A percentile compares a stretch with the other conserved stretches of the same genome.
Evolutionary conservation across 2,888 invertebrate species (phyloP).

Genomic region (Machimus rusticus): DNA sequence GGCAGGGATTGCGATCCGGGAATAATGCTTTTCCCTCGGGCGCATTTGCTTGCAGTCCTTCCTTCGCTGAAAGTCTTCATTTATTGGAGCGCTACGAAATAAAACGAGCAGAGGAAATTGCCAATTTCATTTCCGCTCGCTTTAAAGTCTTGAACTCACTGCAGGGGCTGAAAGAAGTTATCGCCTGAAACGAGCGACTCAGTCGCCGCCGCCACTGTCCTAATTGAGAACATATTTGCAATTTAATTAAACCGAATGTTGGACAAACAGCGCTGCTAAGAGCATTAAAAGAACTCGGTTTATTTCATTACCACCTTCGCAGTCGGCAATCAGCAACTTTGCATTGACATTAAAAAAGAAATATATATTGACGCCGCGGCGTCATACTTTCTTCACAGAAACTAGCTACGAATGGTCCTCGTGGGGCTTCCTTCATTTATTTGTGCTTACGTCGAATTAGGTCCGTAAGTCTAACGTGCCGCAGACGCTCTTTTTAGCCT

Average conservation of each 20-base stretch:
- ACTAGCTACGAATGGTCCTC: not conserved
- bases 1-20: not conserved
- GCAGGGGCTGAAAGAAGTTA: not conserved
- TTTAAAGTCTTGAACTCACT: not conserved
- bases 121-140: not conserved
- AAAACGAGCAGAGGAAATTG: not conserved
- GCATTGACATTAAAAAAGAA: not conserved
- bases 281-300: not conserved
- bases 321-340: not conserved
- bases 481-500: not conserved
- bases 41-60: not conserved
- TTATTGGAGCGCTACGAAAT: not conserved
- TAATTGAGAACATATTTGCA: not conserved
- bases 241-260: not conserved
- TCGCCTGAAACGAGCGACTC: not conserved
- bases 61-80: not conserved
- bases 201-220: not conserved
- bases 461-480: not conserved
- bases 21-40: not conserved
- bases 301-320: not conserved
- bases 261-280: not conserved
- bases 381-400: not conserved
- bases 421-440: not conserved
- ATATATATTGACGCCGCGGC: not conserved
- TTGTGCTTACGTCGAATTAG: not conserved